Percentiles rank a stretch among this genome's conserved stretches.
Evolutionary conservation across 2,888 invertebrate species (phyloP).

Genomic region (Aphelenchoides bicaudatus): DNA sequence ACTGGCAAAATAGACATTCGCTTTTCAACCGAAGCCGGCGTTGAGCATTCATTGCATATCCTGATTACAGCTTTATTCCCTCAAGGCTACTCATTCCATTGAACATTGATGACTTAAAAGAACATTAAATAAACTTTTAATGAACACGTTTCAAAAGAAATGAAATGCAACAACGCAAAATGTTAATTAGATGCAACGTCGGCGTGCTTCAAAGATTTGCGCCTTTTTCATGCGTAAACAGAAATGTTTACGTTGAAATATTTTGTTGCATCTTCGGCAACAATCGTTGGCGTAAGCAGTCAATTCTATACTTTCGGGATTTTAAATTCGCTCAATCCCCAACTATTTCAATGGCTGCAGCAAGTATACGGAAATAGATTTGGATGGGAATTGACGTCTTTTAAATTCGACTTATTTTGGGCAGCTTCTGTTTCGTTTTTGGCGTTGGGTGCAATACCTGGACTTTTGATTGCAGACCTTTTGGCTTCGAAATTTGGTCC

Average conservation of each 20-base stretch:
- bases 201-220: neutral
- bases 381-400: neutral
- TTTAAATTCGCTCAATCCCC: neutral
- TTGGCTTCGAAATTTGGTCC: neutral
- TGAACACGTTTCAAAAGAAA: neutral
- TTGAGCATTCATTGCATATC: neutral
- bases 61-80: neutral
- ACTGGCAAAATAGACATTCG: neutral
- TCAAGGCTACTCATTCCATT: neutral
- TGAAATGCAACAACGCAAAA: too few relatives aligned
- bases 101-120: neutral
- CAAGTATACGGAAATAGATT: neutral
- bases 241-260: neutral
- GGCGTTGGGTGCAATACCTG: neutral
- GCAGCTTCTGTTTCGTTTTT: neutral
- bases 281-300: neutral
- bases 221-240: neutral
- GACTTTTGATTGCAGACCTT: neutral
- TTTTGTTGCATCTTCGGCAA: neutral
- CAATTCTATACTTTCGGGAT: neutral
- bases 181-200: neutral
- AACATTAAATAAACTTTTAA: neutral
- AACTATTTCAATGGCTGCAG: neutral
- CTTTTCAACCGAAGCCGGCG: neutral
- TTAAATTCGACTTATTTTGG: neutral